phyloP scores from a whole-genome alignment of 2,113 vertebrate species.

The Petromus typicus region DNA sequence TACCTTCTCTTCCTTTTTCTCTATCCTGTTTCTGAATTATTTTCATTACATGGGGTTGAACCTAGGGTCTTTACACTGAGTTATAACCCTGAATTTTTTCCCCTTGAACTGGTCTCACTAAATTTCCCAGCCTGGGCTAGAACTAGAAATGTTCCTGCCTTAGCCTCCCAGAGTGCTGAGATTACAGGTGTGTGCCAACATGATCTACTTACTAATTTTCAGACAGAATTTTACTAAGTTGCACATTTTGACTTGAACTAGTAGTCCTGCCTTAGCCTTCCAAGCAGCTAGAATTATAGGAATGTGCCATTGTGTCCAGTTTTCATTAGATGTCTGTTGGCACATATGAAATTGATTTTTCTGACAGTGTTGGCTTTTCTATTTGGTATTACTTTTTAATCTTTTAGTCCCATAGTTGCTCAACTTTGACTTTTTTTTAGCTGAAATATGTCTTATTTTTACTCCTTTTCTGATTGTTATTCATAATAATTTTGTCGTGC shows the following conservation, averaged over 20 bases:
- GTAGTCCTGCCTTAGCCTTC: neutral
- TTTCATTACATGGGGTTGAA: neutral
- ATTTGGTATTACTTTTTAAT: neutral
- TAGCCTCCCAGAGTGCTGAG: neutral
- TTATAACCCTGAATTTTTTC: neutral
- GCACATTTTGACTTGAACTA: neutral
- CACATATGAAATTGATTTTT: conserved; percentile 44
- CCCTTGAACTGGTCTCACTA: neutral
- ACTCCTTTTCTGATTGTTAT: conserved; percentile 21
- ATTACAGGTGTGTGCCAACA: neutral
- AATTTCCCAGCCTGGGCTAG: neutral
- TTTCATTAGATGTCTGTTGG: neutral
- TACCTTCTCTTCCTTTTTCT: neutral
- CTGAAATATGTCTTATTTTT: conserved; percentile 41
- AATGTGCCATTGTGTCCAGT: neutral
- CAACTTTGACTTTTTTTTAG: conserved; percentile 28
- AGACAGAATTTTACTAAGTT: neutral
- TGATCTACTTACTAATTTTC: neutral
- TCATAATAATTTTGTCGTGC: neutral
- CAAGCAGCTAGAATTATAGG: neutral
- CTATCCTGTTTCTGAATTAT: neutral
- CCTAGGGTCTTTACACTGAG: neutral
- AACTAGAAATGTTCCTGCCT: neutral
- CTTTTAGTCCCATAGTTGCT: conserved; percentile 35
- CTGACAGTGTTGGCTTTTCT: neutral